Conservation (phyloP, 2,113 vertebrate genomes). For the Tretioscincus oriximinensis region DNA sequence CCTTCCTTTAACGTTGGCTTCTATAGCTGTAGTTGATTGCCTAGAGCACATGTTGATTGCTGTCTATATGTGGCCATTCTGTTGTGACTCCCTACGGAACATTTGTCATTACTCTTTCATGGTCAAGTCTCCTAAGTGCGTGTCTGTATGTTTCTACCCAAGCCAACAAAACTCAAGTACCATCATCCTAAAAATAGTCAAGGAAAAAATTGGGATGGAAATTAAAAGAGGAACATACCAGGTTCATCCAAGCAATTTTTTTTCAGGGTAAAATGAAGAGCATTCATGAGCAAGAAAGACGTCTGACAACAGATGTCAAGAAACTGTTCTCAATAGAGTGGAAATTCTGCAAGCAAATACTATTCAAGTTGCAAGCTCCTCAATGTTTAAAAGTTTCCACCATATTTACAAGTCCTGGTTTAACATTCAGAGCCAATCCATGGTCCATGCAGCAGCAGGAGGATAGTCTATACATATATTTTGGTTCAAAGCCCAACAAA, state of each 20-base stretch:
- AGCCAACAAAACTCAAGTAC: neutral
- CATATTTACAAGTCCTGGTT: too few species aligned
- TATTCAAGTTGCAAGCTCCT: too few species aligned
- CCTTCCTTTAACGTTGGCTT: neutral
- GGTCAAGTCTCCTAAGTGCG: neutral
- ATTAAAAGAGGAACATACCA: neutral
- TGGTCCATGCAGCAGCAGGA: too few species aligned
- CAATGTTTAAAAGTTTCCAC: too few species aligned
- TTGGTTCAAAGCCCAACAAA: too few species aligned
- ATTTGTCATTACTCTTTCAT: neutral
- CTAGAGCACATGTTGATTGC: neutral
- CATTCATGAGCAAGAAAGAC: too few species aligned
- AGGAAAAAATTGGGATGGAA: neutral
- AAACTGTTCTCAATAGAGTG: too few species aligned
- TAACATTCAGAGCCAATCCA: too few species aligned
- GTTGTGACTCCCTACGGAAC: neutral
- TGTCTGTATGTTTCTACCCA: neutral
- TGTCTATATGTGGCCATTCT: neutral
- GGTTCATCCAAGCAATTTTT: too few species aligned
- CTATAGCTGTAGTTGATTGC: neutral
- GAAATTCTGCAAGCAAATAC: too few species aligned
- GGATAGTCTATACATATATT: too few species aligned
- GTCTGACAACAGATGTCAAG: too few species aligned
- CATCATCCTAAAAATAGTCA: neutral
- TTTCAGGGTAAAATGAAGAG: neutral